A percentile compares a stretch with the other conserved stretches of the same genome.
phyloP scores from a whole-genome alignment of 2,888 invertebrate species.

The Pemphredon lugubris region DNA sequence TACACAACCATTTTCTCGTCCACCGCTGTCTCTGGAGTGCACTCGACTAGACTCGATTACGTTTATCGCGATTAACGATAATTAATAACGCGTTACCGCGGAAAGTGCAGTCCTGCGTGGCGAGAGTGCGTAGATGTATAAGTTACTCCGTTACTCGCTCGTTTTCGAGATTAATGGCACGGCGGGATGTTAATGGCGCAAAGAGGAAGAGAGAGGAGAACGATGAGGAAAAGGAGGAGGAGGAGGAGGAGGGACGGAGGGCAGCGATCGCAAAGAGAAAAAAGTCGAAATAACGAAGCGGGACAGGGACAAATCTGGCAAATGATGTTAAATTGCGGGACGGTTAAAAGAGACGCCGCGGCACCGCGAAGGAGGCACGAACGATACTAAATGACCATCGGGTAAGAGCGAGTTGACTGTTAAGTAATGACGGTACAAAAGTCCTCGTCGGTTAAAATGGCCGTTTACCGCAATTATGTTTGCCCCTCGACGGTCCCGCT shows the following conservation, averaged over 20 bases:
- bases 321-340: slow-evolving; percentile 55
- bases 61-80: slow-evolving; percentile 66
- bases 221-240: neutral
- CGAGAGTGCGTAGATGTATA: slow-evolving; percentile 20
- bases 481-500: slow-evolving; percentile 38
- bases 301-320: slow-evolving; percentile 54
- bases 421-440: slow-evolving; percentile 57
- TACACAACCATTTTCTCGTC: slow-evolving; percentile 10
- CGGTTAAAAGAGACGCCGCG: slow-evolving; percentile 15
- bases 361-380: slow-evolving; percentile 2
- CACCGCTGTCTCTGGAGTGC: slow-evolving; percentile 41
- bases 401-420: slow-evolving; percentile 36
- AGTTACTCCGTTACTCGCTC: slow-evolving; percentile 22
- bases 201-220: neutral
- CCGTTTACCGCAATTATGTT: slow-evolving; percentile 55
- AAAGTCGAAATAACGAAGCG: slow-evolving; percentile 46
- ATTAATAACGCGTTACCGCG: slow-evolving; percentile 63
- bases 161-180: slow-evolving; percentile 56
- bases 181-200: slow-evolving; percentile 51
- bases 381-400: slow-evolving; percentile 46
- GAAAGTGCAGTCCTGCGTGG: slow-evolving; percentile 37
- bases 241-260: neutral
- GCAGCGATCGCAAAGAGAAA: no score
- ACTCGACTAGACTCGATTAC: slow-evolving; percentile 59
- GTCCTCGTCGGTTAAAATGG: slow-evolving; percentile 49